These are phyloP conservation scores for Albula glossodonta DNA, from an alignment of 2,113 vertebrate species.

Conservation along the genomic window DNA sequence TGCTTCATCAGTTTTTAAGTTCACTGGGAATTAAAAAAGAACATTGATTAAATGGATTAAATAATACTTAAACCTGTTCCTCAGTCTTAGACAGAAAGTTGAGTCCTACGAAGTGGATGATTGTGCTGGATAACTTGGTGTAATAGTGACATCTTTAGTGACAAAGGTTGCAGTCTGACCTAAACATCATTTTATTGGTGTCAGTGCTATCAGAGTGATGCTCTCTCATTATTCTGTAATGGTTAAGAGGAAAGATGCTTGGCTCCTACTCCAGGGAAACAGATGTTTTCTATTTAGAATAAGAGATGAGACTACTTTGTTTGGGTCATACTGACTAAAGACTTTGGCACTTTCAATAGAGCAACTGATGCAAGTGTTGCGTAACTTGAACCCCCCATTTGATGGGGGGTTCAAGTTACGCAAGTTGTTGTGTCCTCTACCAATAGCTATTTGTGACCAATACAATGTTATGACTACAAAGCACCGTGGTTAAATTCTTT, in stretches of 20 bases:
- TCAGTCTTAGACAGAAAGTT: too few relatives aligned
- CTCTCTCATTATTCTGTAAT: background rate
- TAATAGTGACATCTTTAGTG: background rate
- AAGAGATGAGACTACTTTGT: constrained; percentile 70
- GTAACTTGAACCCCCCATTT: background rate
- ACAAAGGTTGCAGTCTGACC: background rate
- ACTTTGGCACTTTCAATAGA: constrained; percentile 35
- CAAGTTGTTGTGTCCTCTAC: background rate
- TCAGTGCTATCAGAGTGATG: constrained; percentile 9
- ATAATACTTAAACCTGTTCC: too few relatives aligned
- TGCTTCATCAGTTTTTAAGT: background rate
- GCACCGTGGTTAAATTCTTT: background rate
- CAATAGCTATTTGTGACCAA: background rate
- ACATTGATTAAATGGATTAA: too few relatives aligned
- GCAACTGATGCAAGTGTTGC: background rate
- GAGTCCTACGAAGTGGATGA: too few relatives aligned
- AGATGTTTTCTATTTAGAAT: constrained; percentile 69
- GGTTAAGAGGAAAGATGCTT: constrained; percentile 10
- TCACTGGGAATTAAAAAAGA: too few relatives aligned
- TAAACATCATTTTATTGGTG: background rate
- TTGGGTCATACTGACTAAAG: constrained; percentile 44
- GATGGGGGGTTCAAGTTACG: too few relatives aligned
- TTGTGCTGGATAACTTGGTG: background rate
- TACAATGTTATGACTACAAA: constrained; percentile 13
- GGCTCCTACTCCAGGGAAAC: constrained; percentile 60